Base-by-base conservation (phyloP, 2,113 vertebrate genomes). In the Noturus placidus region DNA sequence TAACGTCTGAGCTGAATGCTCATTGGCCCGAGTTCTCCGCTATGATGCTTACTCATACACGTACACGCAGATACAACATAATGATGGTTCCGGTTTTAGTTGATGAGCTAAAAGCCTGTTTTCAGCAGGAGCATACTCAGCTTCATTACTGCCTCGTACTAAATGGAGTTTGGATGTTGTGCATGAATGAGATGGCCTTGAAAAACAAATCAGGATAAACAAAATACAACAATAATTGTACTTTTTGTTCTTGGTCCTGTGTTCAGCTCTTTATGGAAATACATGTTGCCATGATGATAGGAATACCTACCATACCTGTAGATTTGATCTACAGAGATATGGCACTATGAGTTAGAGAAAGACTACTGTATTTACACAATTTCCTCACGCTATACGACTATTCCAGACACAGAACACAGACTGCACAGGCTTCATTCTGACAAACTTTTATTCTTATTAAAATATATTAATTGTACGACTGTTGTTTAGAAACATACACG, bases 131-230 rank as follows among this genome's bases (percentile, higher is more conserved):
- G 22, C 65, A 72, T 52, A 38, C 54, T 67, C n/a, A 6, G 74
- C 2, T 35, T 79, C 57, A 79, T 65, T 86, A 59, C 20, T 10
- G 42, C 6, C 35, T 2, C 6, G 59, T 27, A 38, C 50, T 42
- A 84, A 79, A 84, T 88, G 82, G 87, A 83, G 83, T 87, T 83
- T 78, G 42, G 56, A 78, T 84, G 72, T 88, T 84, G n/a, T 65
- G 46, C 59, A 4, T 25, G 38, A n/a, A 14, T 56, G 59, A 25
- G 15, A 56, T 54, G 52, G 77, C 0, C n/a, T n/a, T 79, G 52
- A 54, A 79, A 74, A 79, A n/a, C 50, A n/a, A 52, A n/a, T 30
- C 14, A 20, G 15, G 27, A 14, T 10, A 76, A 19, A 46, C 38
- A 35, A 69, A 19, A 70, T 69, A 69, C 30, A 33, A 69, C 11